These are phyloP conservation scores for Tipula unca DNA, from an alignment of 2,888 invertebrate species.

Conservation along the genomic window DNA sequence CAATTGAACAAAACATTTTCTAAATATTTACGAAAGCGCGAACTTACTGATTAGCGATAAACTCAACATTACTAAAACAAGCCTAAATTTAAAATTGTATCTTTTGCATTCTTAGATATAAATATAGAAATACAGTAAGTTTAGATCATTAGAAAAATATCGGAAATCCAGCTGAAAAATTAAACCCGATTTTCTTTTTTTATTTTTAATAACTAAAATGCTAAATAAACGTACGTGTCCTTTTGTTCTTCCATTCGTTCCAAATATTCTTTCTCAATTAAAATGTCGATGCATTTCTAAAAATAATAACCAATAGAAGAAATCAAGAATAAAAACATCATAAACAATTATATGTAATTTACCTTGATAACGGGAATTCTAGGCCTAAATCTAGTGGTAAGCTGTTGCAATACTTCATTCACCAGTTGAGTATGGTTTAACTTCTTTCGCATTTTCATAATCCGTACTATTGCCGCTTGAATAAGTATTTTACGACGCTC, in stretches of 20 bases:
- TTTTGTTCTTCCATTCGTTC: conserved; percentile 95
- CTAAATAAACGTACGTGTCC: conserved; percentile 97
- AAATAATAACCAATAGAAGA: conserved; percentile 24
- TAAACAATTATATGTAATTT: conserved; percentile 27
- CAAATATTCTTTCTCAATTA: conserved; percentile 98
- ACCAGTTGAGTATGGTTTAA: conserved; percentile 91
- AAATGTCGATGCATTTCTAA: conserved; percentile 98
- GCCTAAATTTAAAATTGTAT: background rate
- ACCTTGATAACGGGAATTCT: conserved; percentile 96
- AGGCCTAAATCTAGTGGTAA: conserved; percentile 93
- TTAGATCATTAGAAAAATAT: background rate
- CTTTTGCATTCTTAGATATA: background rate
- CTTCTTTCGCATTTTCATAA: conserved; percentile 98
- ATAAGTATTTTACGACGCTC: conserved; percentile 97
- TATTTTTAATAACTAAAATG: conserved; percentile 45
- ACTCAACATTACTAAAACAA: background rate
- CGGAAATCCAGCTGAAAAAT: background rate
- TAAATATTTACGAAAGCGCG: no score
- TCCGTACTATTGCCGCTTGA: conserved; percentile 83
- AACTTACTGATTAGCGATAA: no score
- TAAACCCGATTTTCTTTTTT: background rate
- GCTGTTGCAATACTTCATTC: conserved; percentile 92
- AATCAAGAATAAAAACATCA: background rate
- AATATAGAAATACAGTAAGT: background rate
- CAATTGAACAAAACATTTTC: no score